Conservation (phyloP, 2,113 vertebrate genomes). For the Muntiacus muntjak region DNA sequence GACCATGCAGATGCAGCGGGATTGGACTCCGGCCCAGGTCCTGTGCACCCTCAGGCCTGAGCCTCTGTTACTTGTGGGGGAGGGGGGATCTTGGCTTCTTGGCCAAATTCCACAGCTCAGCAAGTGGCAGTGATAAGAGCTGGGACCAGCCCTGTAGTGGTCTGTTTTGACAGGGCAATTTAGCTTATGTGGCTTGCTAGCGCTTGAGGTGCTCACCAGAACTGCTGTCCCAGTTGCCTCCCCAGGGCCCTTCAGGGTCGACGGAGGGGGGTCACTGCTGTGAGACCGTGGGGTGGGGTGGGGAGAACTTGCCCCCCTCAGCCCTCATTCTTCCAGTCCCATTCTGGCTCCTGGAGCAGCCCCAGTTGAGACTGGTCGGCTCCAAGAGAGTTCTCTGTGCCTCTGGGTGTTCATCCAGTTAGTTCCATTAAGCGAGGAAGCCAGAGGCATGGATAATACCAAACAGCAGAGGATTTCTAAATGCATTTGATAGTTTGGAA, state of each 20-base stretch:
- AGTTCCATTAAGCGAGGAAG: background rate
- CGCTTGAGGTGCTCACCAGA: background rate
- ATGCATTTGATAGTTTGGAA: background rate
- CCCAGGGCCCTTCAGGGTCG: background rate
- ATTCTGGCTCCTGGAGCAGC: background rate
- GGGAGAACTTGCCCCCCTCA: background rate
- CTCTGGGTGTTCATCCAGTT: background rate
- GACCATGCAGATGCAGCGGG: background rate
- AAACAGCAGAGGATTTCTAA: background rate
- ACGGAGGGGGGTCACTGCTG: background rate
- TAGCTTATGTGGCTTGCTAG: background rate
- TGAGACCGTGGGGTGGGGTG: background rate
- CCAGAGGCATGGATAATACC: background rate
- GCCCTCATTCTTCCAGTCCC: background rate
- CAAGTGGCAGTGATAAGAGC: conserved; percentile 14
- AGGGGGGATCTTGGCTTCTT: background rate
- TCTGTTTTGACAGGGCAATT: conserved; percentile 46
- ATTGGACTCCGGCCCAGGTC: background rate
- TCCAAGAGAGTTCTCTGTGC: background rate
- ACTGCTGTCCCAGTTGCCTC: background rate
- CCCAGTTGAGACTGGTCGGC: background rate
- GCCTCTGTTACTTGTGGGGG: background rate
- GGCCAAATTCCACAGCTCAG: background rate
- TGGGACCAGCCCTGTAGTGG: background rate
- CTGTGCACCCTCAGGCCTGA: background rate